phyloP scores from a whole-genome alignment of 2,797 vertebrate genomes.

The Myripristis jacobus region DNA sequence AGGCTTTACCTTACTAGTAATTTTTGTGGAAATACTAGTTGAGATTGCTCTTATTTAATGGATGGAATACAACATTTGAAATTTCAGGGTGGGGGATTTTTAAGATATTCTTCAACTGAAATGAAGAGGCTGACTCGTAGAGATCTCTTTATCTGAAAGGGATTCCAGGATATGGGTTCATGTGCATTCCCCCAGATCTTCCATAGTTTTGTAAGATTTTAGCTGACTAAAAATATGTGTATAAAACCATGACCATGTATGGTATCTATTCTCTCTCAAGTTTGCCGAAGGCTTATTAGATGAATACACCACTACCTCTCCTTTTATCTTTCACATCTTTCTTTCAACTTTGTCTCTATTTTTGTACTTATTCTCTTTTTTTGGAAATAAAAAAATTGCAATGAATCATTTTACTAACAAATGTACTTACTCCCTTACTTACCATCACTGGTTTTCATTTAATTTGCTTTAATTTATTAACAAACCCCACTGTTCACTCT shows the following conservation, averaged over 20 bases:
- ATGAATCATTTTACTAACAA: slow-evolving; percentile 87
- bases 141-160: background rate
- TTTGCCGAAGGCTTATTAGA: too few species aligned
- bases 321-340: slow-evolving; percentile 15
- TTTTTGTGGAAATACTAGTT: background rate
- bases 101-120: too few species aligned
- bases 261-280: background rate
- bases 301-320: background rate
- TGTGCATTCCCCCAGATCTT: background rate
- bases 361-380: slow-evolving; percentile 18
- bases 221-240: background rate
- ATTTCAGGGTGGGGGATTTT: too few species aligned
- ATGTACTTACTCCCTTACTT: slow-evolving; percentile 88
- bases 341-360: slow-evolving; percentile 55
- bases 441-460: slow-evolving; percentile 81
- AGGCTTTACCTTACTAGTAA: background rate
- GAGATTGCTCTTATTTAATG: background rate
- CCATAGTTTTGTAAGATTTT: background rate
- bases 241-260: background rate
- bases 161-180: background rate
- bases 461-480: slow-evolving; percentile 84
- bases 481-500: slow-evolving; percentile 89
- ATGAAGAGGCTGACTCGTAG: too few species aligned
- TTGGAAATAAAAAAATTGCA: slow-evolving; percentile 58
- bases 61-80: too few species aligned